Evolutionary conservation across 2,888 invertebrate species (phyloP), one percentile per base, ranked within the genome.

Genomic region (Epinotia brunnichana): DNA sequence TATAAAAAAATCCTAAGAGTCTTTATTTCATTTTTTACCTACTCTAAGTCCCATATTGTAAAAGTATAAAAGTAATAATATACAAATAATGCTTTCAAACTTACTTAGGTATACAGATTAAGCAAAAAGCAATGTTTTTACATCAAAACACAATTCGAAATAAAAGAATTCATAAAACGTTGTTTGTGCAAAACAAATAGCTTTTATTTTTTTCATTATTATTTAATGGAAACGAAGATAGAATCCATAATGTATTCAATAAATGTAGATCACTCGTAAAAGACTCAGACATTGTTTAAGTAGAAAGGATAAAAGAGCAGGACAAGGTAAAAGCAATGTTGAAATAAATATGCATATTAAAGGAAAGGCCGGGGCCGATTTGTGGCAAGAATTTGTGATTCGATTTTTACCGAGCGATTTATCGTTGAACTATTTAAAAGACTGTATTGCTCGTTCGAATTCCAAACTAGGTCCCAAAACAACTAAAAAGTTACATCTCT

Each of bases 261-360:
- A 66, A 66, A 66, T 56, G 11, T 39, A 56, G 66, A 66, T 66
- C 54, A 21, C n/a, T 66, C 66, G 66, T 54, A 19, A 54, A 56
- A n/a, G 15, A 66, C 64, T 54, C 21, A 21, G n/a, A 39, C 15
- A 64, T 21, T 17, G 54, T 54, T 10, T 17, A n/a, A n/a, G n/a
- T n/a, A 10, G 39, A 41, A 21, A 64, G 66, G 41, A 24, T n/a
- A n/a, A 5, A 29, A 62, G 44, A 48, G 48, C 13, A 41, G 19
- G 21, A 17, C 0, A 21, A 0, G 13, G 19, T 2, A 35, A 64
- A 15, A 39, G 11, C 11, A 35, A 29, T 39, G 2, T 56, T 15
- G 29, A 39, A 7, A 48, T 9, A 3, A 63, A 51, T 1, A 21
- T 62, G 15, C 24, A 44, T 51, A 41, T 41, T 44, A 5, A 39